Evolutionary conservation across 2,888 invertebrate species (phyloP).

Genomic region (Melanostoma mellinum): DNA sequence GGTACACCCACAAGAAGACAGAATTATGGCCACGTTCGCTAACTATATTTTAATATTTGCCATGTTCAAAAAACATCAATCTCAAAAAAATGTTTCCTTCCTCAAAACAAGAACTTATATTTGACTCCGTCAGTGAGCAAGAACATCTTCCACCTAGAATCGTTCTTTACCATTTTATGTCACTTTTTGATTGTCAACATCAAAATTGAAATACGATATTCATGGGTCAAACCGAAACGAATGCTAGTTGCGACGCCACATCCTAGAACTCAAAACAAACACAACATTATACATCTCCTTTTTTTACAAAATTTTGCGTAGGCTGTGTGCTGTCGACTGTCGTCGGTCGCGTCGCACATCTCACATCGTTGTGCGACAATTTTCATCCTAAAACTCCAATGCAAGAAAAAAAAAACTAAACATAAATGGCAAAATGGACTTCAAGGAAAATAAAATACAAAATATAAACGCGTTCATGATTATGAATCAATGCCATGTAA

Average conservation of each 20-base stretch:
- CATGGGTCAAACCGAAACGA: conserved; percentile 25
- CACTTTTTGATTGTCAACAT: conserved; percentile 63
- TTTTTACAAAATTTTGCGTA: conserved; percentile 57
- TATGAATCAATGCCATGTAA: conserved; percentile 73
- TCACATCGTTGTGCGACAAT: conserved; percentile 38
- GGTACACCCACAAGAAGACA: too few relatives aligned
- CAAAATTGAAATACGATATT: conserved; percentile 64
- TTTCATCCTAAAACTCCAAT: conserved; percentile 35
- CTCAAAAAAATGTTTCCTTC: too few relatives aligned
- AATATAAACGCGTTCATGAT: conserved; percentile 71
- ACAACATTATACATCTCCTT: conserved; percentile 37
- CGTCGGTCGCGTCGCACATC: conserved; percentile 12
- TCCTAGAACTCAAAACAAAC: neutral
- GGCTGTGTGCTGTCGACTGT: conserved; percentile 33
- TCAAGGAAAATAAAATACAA: conserved; percentile 27
- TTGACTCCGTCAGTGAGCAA: too few relatives aligned
- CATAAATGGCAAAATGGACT: conserved; percentile 36
- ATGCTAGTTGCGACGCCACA: conserved; percentile 27
- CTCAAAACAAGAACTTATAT: too few relatives aligned
- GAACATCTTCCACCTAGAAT: neutral
- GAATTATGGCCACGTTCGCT: too few relatives aligned
- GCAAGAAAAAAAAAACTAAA: conserved; percentile 12
- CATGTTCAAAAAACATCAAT: too few relatives aligned
- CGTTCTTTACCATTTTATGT: conserved; percentile 32
- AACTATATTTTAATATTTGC: too few relatives aligned